Base-by-base conservation (phyloP, 2,797 vertebrate species). In the Anguilla anguilla region DNA sequence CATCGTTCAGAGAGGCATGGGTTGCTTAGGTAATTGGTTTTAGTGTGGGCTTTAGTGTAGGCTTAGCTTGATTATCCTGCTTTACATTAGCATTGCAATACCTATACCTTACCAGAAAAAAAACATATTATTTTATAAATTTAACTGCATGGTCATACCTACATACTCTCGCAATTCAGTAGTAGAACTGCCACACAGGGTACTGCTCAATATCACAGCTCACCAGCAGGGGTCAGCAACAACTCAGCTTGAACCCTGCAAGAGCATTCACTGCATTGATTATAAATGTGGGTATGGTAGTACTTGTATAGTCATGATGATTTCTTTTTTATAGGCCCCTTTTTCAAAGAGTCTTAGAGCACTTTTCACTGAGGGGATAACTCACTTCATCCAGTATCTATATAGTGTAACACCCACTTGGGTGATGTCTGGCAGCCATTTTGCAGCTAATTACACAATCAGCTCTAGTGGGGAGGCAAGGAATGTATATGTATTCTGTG, bases 191-290 rank as follows among this genome's bases (percentile, higher is more conserved):
- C 69, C 28, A 2, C 39, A n/a, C 5, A 17, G 77, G 17, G 39
- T 82, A 25, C 79, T 13, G 11, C 11, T 49, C 46, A 82, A n/a
- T 82, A 82, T 13, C 43, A 49, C 43, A n/a, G 22, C 43, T 82
- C 79, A 28, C 79, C 79, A 82, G 43, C 79, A 82, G 79, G 19
- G 79, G 79, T 82, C 79, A 51, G 43, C 46, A 82, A 35, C 74
- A 82, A 82, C 79, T 49, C 25, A n/a, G 7, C 64, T 28, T 69
- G 64, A 69, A 69, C 64, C 25, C 43, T n/a, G 39, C 17, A 22
- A 82, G 35, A 49, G 46, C 46, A 51, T 79, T 17, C n/a, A 25
- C 35, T 25, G 22, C 43, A 82, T 51, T 82, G 43, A 82, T 82
- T 51, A 82, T 82, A 11, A 51, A 82, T 77, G 4, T 15, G 39